Base-by-base conservation (phyloP, 30 jellyfish, hydroid and myxozoan genomes). In the Cassiopea andromeda region DNA sequence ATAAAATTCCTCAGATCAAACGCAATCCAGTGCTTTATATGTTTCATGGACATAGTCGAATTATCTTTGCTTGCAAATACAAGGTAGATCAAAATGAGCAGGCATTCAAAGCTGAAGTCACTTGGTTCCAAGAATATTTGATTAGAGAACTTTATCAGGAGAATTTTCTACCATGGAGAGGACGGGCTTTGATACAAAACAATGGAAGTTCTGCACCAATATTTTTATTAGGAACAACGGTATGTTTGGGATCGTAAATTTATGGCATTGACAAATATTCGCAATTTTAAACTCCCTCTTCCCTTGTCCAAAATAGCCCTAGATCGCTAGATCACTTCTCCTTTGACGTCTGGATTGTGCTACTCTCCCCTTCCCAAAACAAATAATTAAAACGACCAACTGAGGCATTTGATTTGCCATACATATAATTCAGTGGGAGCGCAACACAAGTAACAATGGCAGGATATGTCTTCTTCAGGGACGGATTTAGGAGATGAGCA, bases 121-220 rank as follows among this genome's bases (percentile, higher is more conserved):
- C 78, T 16, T 69, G 78, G 78, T 69, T 7, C n/a, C 78, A 69
- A 69, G 78, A 38, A n/a, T 6, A 69, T 69, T 69, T 38, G 10
- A 69, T 16, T 38, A 8, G n/a, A 69, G 47, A n/a, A 69, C 6
- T 69, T 69, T 38, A 38, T 16, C 12, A n/a, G 19, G 47, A n/a
- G 47, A 69, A 7, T 6, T 8, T 69, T 16, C 7, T 7, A 69
- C 19, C 12, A 38, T 16, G 47, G 44, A 8, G 47, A 69, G n/a
- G 47, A 10, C 12, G 19, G 78, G 78, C 44, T 16, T 16, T 6
- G 10, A 6, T 69, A 38, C 10, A 69, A 69, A 69, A 69, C 47
- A 38, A 69, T 6, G 47, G n/a, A n/a, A 38, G n/a, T 6, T n/a
- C 78, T 8, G 19, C 12, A 16, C 47, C 47, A 38, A 15, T 16